phyloP scores from a whole-genome alignment of 1,140 invertebrate genomes.

The Zeugodacus cucurbitae region DNA sequence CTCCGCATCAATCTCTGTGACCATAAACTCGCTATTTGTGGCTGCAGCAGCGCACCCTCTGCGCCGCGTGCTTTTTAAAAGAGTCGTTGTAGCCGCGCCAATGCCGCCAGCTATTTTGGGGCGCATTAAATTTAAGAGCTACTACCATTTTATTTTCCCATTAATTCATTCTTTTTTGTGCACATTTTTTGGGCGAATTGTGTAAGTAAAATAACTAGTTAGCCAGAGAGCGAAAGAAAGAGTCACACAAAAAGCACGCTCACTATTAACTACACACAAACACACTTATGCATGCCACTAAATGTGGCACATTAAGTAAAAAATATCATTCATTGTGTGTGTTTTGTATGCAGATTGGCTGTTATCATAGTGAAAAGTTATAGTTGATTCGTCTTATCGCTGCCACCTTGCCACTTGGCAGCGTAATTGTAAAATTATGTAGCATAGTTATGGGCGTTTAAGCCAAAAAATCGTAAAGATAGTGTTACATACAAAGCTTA shows the following conservation, averaged over 20 bases:
- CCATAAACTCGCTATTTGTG: neutral
- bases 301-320: neutral
- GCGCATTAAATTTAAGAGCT: constrained; percentile 15
- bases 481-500: neutral
- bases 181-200: neutral
- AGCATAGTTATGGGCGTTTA: neutral
- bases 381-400: neutral
- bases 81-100: neutral
- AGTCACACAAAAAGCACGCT: too few relatives aligned
- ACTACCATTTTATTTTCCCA: constrained; percentile 7
- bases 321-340: neutral
- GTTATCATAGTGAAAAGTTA: neutral
- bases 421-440: neutral
- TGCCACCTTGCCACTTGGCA: neutral
- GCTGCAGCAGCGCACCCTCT: neutral
- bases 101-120: neutral
- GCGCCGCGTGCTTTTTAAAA: neutral
- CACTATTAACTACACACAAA: neutral
- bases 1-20: neutral
- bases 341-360: neutral
- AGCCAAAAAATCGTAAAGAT: neutral
- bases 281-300: neutral
- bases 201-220: neutral
- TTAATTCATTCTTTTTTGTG: neutral
- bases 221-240: neutral